Evolutionary conservation across 2,113 vertebrate genomes (phyloP).

Genomic region (Mormyrus iriodes): DNA sequence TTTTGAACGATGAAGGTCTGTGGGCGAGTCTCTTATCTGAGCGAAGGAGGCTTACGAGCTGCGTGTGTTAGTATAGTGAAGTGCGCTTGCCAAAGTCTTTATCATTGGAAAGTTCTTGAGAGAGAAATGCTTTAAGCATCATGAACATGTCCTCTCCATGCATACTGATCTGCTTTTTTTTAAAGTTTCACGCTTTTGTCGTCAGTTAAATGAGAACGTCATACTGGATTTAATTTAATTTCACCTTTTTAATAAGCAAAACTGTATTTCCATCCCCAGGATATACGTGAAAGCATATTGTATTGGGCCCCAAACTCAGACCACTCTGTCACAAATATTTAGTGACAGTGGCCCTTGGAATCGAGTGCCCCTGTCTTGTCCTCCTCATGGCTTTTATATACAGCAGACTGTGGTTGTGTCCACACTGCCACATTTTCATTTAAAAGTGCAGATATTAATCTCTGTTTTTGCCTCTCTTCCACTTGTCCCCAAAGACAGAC

Average conservation of each 20-base stretch:
- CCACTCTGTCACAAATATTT: too few species aligned
- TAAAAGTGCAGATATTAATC: background rate
- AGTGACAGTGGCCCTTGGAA: too few species aligned
- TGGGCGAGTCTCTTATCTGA: conserved; percentile 1
- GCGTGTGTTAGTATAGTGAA: background rate
- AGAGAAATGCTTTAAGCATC: background rate
- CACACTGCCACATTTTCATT: background rate
- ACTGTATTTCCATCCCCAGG: too few species aligned
- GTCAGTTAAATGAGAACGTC: background rate
- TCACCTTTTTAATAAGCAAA: background rate
- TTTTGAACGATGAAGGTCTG: background rate
- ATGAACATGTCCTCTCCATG: background rate
- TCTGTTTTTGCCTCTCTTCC: background rate
- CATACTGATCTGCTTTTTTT: background rate
- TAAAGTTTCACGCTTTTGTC: background rate
- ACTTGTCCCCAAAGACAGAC: background rate
- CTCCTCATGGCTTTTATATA: background rate
- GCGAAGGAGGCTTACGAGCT: background rate
- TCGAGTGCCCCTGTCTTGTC: background rate
- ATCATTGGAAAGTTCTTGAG: background rate
- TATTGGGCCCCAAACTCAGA: too few species aligned
- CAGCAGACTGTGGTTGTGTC: background rate
- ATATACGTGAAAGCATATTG: too few species aligned
- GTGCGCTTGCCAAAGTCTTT: background rate
- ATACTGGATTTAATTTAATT: background rate